Conservation (phyloP, 1,140 invertebrate genomes). For the Drosophila sp. region DNA sequence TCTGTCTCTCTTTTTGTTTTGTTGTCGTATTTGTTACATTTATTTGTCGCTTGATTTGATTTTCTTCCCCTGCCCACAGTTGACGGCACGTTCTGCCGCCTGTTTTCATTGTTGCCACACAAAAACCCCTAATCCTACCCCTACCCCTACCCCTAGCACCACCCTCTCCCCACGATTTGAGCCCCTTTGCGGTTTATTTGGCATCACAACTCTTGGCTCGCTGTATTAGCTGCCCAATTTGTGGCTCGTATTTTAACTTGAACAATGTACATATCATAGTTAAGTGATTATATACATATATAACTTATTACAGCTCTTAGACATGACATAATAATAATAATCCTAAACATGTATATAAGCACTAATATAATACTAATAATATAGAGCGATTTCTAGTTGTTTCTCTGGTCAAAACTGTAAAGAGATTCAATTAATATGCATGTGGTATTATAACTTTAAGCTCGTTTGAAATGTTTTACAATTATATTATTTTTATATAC, state of each 20-base stretch:
- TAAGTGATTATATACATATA: constrained; percentile 41
- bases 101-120: neutral
- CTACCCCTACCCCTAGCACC: too few relatives aligned
- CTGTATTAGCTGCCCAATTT: constrained; percentile 68
- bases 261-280: constrained; percentile 21
- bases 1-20: constrained; percentile 22
- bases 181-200: constrained; percentile 54
- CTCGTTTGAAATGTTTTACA: too few relatives aligned
- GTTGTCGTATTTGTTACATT: constrained; percentile 77
- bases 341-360: too few relatives aligned
- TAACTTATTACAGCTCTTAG: neutral
- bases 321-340: too few relatives aligned
- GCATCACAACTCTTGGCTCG: constrained; percentile 29
- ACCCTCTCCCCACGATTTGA: neutral
- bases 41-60: constrained; percentile 81
- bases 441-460: too few relatives aligned
- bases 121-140: neutral
- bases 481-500: too few relatives aligned
- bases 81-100: constrained; percentile 29
- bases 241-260: constrained; percentile 57
- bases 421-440: too few relatives aligned
- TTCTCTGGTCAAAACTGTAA: too few relatives aligned
- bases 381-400: too few relatives aligned
- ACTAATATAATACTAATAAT: too few relatives aligned
- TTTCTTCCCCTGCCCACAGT: constrained; percentile 42